These are phyloP conservation scores for Syrphus vitripennis DNA, from an alignment of 2,888 invertebrate genomes.

Conservation along the genomic window DNA sequence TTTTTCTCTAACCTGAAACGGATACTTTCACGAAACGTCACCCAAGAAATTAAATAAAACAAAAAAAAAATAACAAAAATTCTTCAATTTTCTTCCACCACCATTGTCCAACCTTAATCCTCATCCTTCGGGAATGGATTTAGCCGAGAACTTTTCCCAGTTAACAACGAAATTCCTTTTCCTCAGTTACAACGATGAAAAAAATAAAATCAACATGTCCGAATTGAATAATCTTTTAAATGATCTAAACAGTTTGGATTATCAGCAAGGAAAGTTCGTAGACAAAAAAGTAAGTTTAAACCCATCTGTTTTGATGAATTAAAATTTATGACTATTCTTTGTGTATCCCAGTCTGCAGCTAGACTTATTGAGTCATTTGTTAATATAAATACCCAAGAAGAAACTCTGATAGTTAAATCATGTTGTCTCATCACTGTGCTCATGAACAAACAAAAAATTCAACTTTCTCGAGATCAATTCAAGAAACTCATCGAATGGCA, in stretches of 20 bases:
- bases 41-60: background rate
- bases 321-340: background rate
- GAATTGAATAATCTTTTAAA: slow-evolving; percentile 83
- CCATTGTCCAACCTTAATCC: slow-evolving; percentile 32
- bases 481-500: slow-evolving; percentile 81
- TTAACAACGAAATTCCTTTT: slow-evolving; percentile 76
- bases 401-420: slow-evolving; percentile 83
- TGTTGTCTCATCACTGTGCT: slow-evolving; percentile 84
- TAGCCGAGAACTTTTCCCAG: slow-evolving; percentile 66
- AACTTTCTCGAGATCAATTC: slow-evolving; percentile 78
- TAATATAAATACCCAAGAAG: slow-evolving; percentile 81
- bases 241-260: slow-evolving; percentile 85
- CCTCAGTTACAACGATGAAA: slow-evolving; percentile 75
- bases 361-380: slow-evolving; percentile 72
- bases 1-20: background rate
- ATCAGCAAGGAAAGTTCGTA: slow-evolving; percentile 78
- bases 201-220: slow-evolving; percentile 81
- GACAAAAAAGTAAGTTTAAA: slow-evolving; percentile 69
- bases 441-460: slow-evolving; percentile 83
- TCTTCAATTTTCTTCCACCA: background rate
- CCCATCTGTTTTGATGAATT: background rate
- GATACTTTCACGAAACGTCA: background rate
- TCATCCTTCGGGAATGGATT: slow-evolving; percentile 66
- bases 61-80: slow-evolving; percentile 16
- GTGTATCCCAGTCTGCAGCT: slow-evolving; percentile 55